A percentile compares a stretch with the other conserved stretches of the same genome.
These are phyloP conservation scores for Pyrrhosoma nymphula DNA, from an alignment of 2,888 invertebrate genomes.

Conservation along the genomic window DNA sequence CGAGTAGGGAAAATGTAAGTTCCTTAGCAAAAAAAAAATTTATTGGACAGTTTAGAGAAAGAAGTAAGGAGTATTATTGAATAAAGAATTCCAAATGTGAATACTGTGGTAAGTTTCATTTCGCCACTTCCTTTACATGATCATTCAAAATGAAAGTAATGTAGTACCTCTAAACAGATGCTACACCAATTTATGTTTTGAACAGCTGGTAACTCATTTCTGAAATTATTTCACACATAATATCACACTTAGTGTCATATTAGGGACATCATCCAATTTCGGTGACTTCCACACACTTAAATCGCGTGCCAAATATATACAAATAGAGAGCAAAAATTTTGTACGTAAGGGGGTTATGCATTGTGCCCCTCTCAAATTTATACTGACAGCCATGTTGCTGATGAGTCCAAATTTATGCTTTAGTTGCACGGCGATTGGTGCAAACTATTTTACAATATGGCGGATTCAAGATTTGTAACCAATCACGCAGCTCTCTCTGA, in stretches of 20 bases:
- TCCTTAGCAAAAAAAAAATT: no score
- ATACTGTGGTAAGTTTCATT: no score
- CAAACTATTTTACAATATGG: conserved; percentile 71
- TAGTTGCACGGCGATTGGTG: conserved; percentile 85
- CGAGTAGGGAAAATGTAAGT: no score
- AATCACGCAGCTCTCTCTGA: background rate
- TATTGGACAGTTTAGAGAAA: no score
- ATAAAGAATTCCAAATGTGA: no score
- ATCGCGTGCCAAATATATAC: conserved; percentile 80
- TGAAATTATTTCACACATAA: background rate
- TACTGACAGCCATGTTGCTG: conserved; percentile 98
- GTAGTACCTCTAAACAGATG: background rate
- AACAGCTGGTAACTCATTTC: conserved; percentile 2
- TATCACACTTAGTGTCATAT: background rate
- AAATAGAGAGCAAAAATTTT: conserved; percentile 81
- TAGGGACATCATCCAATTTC: conserved; percentile 62
- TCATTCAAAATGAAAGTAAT: no score
- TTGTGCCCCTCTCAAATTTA: conserved; percentile 94
- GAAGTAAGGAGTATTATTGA: no score
- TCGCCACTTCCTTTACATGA: no score
- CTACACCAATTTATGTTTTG: background rate
- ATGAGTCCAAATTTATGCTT: conserved; percentile 90
- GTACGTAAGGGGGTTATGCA: conserved; percentile 90
- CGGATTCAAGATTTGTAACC: background rate
- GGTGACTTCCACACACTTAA: background rate